Conservation (phyloP, 2,113 vertebrate genomes). For the Sakesphorus luctuosus region DNA sequence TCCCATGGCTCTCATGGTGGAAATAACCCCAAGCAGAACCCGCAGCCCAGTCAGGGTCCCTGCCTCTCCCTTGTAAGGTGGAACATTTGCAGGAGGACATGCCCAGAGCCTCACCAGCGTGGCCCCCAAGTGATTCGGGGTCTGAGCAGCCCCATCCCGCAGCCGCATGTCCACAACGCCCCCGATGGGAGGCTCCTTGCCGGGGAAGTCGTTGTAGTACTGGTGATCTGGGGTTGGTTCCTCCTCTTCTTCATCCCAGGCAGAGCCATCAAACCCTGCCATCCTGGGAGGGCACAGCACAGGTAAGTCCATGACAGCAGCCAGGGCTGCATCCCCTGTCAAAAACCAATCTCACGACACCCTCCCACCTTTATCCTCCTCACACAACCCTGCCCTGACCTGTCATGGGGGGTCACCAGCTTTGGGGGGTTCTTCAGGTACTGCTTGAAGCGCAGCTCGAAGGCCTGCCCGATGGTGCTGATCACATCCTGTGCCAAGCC, state of each 20-base stretch:
- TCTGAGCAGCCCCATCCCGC: conserved; percentile 72
- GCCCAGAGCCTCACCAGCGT: conserved; percentile 83
- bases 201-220: conserved; percentile 97
- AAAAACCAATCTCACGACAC: too few species aligned
- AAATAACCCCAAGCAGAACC: not conserved
- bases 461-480: conserved; percentile 98
- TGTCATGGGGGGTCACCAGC: conserved; percentile 95
- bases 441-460: conserved; percentile 97
- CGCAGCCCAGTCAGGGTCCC: accelerated
- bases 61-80: accelerated
- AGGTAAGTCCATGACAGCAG: not conserved
- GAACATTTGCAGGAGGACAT: accelerated
- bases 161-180: conserved; percentile 93
- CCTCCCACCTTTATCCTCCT: not conserved
- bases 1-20: accelerated
- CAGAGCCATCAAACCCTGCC: conserved; percentile 95
- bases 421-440: conserved; percentile 98
- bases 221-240: conserved; percentile 86
- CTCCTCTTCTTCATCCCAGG: conserved; percentile 92
- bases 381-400: conserved; percentile 69
- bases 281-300: conserved; percentile 76
- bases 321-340: not conserved
- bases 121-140: conserved; percentile 81
- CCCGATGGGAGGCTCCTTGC: conserved; percentile 94
- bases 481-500: conserved; percentile 97